Conservation (phyloP, 2,113 vertebrate genomes). For the Pelvicachromis taeniatus region DNA sequence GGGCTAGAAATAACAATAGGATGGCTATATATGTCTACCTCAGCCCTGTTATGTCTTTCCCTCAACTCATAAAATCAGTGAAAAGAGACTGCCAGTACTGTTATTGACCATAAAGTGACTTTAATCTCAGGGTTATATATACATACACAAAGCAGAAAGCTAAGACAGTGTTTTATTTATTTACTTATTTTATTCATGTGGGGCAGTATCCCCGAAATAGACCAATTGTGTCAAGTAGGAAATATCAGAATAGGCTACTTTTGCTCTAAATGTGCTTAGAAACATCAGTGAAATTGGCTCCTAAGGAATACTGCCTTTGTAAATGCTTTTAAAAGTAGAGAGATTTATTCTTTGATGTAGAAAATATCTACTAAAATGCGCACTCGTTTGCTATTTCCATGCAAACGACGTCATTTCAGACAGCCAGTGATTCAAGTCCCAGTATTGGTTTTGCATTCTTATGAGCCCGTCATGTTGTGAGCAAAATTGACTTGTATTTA, state of each 20-base stretch:
- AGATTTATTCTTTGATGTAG: background rate
- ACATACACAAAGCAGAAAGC: background rate
- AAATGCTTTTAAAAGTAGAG: background rate
- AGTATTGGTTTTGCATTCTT: conserved; percentile 25
- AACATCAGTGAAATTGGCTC: background rate
- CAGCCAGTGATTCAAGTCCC: conserved; percentile 1
- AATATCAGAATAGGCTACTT: background rate
- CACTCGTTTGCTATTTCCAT: background rate
- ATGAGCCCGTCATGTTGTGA: conserved; percentile 4
- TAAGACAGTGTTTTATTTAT: background rate
- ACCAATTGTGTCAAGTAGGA: background rate
- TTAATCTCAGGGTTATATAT: background rate
- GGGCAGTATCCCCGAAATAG: background rate
- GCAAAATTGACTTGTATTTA: conserved; percentile 38
- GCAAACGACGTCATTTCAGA: background rate
- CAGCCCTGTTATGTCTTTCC: background rate
- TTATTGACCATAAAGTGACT: background rate
- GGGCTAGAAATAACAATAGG: conserved; percentile 36
- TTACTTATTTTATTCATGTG: background rate
- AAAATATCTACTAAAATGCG: background rate
- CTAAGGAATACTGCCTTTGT: background rate
- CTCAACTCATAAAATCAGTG: background rate
- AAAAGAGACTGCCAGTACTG: conserved; percentile 9
- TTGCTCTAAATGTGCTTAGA: background rate
- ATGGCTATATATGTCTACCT: conserved; percentile 13